Conservation (phyloP, 2,888 invertebrate genomes). For the Elmis aenea region DNA sequence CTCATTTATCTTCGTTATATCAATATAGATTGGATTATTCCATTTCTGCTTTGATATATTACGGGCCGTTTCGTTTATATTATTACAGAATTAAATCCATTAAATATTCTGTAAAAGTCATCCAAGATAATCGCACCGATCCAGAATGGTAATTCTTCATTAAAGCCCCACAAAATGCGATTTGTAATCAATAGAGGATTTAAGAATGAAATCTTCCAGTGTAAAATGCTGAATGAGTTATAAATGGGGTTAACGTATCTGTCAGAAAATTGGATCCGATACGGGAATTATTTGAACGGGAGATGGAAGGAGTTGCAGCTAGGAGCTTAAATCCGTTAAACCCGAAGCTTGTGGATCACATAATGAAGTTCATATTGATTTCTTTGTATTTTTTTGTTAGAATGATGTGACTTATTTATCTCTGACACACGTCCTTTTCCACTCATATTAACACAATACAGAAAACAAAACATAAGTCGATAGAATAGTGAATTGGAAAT, state of each 20-base stretch:
- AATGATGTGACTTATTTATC: too few relatives aligned
- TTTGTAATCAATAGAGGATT: slow-evolving; percentile 25
- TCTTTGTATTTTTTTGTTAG: slow-evolving; percentile 31
- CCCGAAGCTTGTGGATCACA: slow-evolving; percentile 33
- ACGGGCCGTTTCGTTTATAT: too few relatives aligned
- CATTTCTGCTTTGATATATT: too few relatives aligned
- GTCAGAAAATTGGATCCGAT: slow-evolving; percentile 41
- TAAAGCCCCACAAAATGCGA: slow-evolving; percentile 12
- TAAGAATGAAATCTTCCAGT: slow-evolving; percentile 29
- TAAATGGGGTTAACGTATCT: slow-evolving; percentile 41
- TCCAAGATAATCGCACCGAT: too few relatives aligned
- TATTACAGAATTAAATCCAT: too few relatives aligned
- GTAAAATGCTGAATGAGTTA: slow-evolving; percentile 34
- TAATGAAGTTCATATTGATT: slow-evolving; percentile 41
- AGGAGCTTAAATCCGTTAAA: slow-evolving; percentile 33
- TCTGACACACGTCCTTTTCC: too few relatives aligned
- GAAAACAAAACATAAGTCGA: too few relatives aligned
- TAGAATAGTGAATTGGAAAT: too few relatives aligned
- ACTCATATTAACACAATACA: too few relatives aligned
- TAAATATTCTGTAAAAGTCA: too few relatives aligned
- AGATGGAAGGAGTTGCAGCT: slow-evolving; percentile 19
- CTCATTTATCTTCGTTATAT: too few relatives aligned
- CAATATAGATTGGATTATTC: too few relatives aligned
- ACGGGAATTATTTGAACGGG: slow-evolving; percentile 35
- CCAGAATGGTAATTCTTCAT: slow-evolving; percentile 21